These are phyloP conservation scores for Eptesicus fuscus DNA, from an alignment of 2,113 vertebrate genomes.

Conservation along the genomic window DNA sequence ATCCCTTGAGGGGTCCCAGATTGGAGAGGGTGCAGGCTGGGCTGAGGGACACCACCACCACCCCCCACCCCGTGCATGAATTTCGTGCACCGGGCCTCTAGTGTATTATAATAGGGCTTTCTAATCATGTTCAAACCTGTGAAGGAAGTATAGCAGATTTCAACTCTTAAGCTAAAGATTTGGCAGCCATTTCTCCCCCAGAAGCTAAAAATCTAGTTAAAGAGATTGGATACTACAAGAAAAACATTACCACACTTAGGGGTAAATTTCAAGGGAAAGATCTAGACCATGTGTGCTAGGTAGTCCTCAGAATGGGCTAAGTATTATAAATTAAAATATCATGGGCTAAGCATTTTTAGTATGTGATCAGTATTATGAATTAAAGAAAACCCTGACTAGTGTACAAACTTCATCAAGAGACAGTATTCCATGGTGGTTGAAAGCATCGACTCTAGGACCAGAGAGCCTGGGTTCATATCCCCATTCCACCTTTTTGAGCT, in stretches of 20 bases:
- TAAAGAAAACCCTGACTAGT: background rate
- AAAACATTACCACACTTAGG: background rate
- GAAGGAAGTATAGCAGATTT: background rate
- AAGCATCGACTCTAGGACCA: background rate
- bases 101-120: background rate
- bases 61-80: no score
- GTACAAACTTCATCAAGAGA: background rate
- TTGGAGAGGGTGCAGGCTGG: no score
- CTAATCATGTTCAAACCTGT: background rate
- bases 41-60: no score
- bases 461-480: background rate
- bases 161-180: background rate
- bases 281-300: background rate
- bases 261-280: background rate
- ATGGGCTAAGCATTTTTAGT: background rate
- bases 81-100: no score
- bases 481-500: background rate
- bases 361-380: background rate
- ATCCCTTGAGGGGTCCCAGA: no score
- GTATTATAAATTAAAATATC: background rate
- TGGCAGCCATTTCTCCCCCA: background rate
- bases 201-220: slow-evolving; percentile 22
- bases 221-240: background rate
- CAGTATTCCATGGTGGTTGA: background rate
- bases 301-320: background rate